A percentile compares a stretch with the other conserved stretches of the same genome.
phyloP scores from a whole-genome alignment of 2,113 vertebrate genomes.

The Spermophilus dauricus region DNA sequence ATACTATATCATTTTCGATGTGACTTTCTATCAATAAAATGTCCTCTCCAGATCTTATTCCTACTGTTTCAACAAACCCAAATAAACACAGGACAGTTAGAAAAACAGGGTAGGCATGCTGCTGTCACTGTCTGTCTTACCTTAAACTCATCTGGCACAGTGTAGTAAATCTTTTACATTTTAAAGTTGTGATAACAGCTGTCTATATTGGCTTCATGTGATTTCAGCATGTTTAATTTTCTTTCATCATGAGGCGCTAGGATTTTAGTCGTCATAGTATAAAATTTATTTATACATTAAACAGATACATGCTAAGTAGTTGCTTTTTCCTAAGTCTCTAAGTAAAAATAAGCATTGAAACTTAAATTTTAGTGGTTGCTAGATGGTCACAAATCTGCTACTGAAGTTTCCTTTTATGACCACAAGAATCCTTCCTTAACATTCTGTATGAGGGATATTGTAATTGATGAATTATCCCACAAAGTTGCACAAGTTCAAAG shows the following conservation, averaged over 20 bases:
- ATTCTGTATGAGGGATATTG: background rate
- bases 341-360: background rate
- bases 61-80: background rate
- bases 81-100: background rate
- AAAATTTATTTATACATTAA: background rate
- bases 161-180: background rate
- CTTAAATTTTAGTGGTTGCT: background rate
- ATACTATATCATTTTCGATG: background rate
- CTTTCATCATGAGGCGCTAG: background rate
- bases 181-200: background rate
- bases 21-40: background rate
- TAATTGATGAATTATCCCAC: background rate
- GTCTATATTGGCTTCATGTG: background rate
- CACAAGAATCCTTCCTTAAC: background rate
- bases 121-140: background rate
- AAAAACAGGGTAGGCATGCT: background rate
- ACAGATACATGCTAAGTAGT: background rate
- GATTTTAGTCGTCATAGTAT: background rate
- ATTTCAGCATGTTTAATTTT: background rate
- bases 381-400: background rate
- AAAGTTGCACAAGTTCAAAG: background rate
- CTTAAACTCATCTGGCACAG: background rate
- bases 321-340: background rate
- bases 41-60: background rate
- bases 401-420: background rate